Conservation (phyloP, 1,140 invertebrate species). For the Drosophila melanica region DNA sequence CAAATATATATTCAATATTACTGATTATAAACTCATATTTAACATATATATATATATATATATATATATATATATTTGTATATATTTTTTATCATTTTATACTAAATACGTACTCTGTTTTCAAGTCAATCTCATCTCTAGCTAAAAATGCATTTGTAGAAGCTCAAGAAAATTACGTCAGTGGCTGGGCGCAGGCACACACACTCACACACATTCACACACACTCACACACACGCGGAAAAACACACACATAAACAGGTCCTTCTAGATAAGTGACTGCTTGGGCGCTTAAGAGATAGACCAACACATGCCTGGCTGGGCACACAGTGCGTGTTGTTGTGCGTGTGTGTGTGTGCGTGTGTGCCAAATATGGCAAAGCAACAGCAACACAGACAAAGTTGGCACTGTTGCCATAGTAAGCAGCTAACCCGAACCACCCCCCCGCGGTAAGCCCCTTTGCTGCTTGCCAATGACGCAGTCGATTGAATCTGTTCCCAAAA, state of each 20-base stretch:
- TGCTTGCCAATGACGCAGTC: conserved; percentile 50
- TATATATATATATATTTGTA: neutral
- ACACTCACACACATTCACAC: conserved; percentile 20
- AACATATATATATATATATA: too few species aligned
- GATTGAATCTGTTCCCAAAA: conserved; percentile 62
- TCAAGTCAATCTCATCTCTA: conserved; percentile 30
- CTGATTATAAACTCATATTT: too few species aligned
- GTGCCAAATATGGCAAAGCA: conserved; percentile 58
- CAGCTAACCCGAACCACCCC: neutral
- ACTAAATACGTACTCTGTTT: neutral
- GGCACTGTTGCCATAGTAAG: conserved; percentile 38
- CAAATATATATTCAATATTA: too few species aligned
- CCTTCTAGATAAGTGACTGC: conserved; percentile 64
- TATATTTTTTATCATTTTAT: neutral
- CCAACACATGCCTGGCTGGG: conserved; percentile 39
- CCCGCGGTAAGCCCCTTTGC: neutral
- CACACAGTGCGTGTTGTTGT: conserved; percentile 33
- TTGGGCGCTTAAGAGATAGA: conserved; percentile 72
- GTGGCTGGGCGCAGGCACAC: conserved; percentile 60
- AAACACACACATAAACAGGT: conserved; percentile 1
- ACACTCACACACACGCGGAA: neutral
- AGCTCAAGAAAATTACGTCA: conserved; percentile 75
- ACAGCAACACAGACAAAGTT: conserved; percentile 56
- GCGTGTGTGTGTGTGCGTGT: conserved; percentile 34
- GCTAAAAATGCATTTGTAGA: conserved; percentile 69